Conservation (phyloP, 2,797 vertebrate species). For the Micropoecilia bifurca region DNA sequence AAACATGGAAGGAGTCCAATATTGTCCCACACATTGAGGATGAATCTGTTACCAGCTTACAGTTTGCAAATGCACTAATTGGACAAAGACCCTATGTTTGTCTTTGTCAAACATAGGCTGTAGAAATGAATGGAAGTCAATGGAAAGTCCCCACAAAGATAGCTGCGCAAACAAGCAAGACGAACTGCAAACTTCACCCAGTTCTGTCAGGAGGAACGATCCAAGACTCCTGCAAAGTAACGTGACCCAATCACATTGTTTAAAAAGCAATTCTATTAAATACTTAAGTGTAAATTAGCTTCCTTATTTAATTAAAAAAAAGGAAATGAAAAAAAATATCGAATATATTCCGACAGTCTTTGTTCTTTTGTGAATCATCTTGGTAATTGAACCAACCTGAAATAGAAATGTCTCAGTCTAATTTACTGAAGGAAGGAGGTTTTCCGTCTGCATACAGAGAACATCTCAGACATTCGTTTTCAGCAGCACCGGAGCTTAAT, state of each 20-base stretch:
- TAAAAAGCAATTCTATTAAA: not conserved
- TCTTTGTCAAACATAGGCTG: too few relatives aligned
- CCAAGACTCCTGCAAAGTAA: not conserved
- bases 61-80: not conserved
- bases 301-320: not conserved
- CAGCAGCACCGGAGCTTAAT: not conserved
- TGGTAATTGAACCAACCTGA: not conserved
- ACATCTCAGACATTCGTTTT: not conserved
- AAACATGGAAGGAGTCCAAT: not conserved
- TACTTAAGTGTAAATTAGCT: not conserved
- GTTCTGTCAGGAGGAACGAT: not conserved
- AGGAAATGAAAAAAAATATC: not conserved
- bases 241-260: not conserved
- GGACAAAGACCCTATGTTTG: not conserved
- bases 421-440: not conserved
- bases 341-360: too few relatives aligned
- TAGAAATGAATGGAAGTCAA: too few relatives aligned
- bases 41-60: not conserved
- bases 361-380: not conserved
- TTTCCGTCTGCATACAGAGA: not conserved
- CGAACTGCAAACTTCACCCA: not conserved
- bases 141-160: too few relatives aligned
- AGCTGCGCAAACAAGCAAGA: too few relatives aligned
- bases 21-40: not conserved
- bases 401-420: not conserved